Percentiles rank a stretch among this genome's conserved stretches.
phyloP scores from a whole-genome alignment of 2,113 vertebrate genomes.

The Alaudala cheleensis region DNA sequence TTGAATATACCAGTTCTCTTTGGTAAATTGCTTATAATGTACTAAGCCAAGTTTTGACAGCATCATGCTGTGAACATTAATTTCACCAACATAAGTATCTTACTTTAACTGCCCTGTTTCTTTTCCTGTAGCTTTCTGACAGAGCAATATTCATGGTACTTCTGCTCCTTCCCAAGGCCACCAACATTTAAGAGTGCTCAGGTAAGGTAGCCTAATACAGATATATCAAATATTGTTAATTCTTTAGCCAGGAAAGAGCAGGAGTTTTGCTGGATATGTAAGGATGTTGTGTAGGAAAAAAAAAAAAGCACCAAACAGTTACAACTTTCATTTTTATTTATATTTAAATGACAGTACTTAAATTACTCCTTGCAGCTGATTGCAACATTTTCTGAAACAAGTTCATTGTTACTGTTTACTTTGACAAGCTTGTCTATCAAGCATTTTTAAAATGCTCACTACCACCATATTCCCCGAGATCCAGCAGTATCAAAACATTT shows the following conservation, averaged over 20 bases:
- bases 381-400: neutral
- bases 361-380: neutral
- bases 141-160: neutral
- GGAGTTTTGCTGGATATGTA: neutral
- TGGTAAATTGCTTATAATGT: neutral
- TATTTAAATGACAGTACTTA: neutral
- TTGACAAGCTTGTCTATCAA: neutral
- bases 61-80: neutral
- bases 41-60: neutral
- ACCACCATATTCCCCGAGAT: neutral
- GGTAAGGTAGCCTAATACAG: neutral
- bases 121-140: neutral
- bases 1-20: neutral
- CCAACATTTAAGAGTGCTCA: neutral
- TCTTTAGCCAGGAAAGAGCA: neutral
- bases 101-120: neutral
- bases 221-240: neutral
- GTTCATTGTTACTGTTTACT: neutral
- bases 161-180: neutral
- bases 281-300: neutral
- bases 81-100: conserved; percentile 5
- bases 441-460: neutral
- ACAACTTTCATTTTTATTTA: neutral
- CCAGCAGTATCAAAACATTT: neutral
- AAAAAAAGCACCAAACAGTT: neutral